Conservation (phyloP, 2,888 invertebrate genomes). For the Hedychridium roseum region DNA sequence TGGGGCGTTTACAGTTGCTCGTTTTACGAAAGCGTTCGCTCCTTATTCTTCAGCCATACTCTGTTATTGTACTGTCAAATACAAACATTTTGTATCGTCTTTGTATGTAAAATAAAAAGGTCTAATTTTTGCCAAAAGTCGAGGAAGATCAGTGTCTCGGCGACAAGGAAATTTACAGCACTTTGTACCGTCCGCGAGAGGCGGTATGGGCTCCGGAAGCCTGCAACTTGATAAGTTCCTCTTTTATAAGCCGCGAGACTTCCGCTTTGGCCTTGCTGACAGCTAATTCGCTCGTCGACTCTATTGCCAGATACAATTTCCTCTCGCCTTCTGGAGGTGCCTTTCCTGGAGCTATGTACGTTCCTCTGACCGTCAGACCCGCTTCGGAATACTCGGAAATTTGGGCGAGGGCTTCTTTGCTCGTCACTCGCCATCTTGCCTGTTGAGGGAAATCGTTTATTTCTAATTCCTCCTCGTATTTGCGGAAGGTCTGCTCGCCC, state of each 20-base stretch:
- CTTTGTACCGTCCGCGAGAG: conserved; percentile 94
- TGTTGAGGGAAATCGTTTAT: conserved; percentile 99
- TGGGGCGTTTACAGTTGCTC: conserved; percentile 15
- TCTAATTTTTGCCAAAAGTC: conserved; percentile 29
- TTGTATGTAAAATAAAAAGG: conserved; percentile 39
- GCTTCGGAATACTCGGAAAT: conserved; percentile 99
- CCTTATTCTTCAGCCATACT: conserved; percentile 26
- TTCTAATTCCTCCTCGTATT: conserved; percentile 98
- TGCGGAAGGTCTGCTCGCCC: conserved; percentile 77
- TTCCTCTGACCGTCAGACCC: conserved; percentile 98
- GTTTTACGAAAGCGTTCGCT: conserved; percentile 20
- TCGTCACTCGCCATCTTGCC: conserved; percentile 97
- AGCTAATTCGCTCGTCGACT: conserved; percentile 95
- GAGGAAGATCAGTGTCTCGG: conserved; percentile 1
- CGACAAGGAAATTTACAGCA: conserved; percentile 69
- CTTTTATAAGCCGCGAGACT: conserved; percentile 96
- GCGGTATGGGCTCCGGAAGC: conserved; percentile 82
- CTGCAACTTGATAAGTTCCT: conserved; percentile 92
- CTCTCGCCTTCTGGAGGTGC: conserved; percentile 91
- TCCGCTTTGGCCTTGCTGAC: conserved; percentile 96
- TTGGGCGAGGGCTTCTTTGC: conserved; percentile 96
- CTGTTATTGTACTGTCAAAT: conserved; percentile 43
- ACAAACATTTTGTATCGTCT: conserved; percentile 36
- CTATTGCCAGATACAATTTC: conserved; percentile 97
- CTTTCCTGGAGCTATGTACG: conserved; percentile 90